These are phyloP conservation scores for Axis porcinus DNA, from an alignment of 2,113 vertebrate genomes.

Conservation along the genomic window DNA sequence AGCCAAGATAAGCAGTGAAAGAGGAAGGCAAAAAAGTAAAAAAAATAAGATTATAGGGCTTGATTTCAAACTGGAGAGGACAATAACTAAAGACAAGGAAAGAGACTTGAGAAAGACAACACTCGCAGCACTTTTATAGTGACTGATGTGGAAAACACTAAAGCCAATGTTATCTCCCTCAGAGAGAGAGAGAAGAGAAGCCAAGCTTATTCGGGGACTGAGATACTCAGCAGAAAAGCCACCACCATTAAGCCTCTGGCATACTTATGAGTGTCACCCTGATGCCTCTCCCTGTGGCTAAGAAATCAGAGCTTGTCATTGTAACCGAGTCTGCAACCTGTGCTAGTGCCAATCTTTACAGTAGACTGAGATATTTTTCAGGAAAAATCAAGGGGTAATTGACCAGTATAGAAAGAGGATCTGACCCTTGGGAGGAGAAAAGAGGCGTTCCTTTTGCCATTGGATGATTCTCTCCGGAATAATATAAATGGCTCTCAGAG, in stretches of 20 bases:
- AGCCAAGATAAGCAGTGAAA: neutral
- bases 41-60: neutral
- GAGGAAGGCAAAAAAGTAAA: neutral
- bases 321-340: slow-evolving; percentile 12
- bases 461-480: slow-evolving; percentile 44
- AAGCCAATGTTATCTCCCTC: slow-evolving; percentile 36
- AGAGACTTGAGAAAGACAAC: neutral
- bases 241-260: slow-evolving; percentile 19
- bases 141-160: slow-evolving; percentile 21
- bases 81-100: slow-evolving; percentile 16
- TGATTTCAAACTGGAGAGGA: neutral
- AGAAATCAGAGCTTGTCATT: slow-evolving; percentile 27
- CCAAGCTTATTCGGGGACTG: neutral
- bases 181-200: slow-evolving; percentile 31
- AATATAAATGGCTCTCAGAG: slow-evolving; percentile 55
- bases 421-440: slow-evolving; percentile 25
- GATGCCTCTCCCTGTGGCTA: neutral
- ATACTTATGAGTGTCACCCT: neutral
- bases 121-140: neutral
- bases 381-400: slow-evolving; percentile 64
- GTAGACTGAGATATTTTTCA: slow-evolving; percentile 42
- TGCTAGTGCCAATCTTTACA: slow-evolving; percentile 35
- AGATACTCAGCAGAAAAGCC: slow-evolving; percentile 42
- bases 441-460: slow-evolving; percentile 24
- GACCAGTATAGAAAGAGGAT: slow-evolving; percentile 53